phyloP scores from a whole-genome alignment of 2,888 invertebrate genomes.

The Gari tellinella region DNA sequence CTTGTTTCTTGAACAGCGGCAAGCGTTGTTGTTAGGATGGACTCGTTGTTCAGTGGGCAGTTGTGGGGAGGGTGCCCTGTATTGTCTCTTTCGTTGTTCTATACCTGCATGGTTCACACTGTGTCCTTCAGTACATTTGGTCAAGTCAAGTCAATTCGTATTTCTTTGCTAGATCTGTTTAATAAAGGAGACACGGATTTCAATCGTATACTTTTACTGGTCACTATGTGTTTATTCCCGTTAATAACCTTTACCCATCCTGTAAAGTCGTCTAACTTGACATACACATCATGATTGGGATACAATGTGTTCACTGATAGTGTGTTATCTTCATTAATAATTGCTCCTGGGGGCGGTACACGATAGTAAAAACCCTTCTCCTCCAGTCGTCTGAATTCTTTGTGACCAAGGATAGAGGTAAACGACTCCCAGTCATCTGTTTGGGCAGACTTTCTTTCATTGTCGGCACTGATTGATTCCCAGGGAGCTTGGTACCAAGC shows the following conservation, averaged over 20 bases:
- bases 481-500: constrained; percentile 80
- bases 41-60: too few species aligned
- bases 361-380: constrained; percentile 65
- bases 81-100: too few species aligned
- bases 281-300: constrained; percentile 49
- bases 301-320: constrained; percentile 53
- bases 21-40: too few species aligned
- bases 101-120: too few species aligned
- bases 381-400: constrained; percentile 70
- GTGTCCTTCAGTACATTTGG: too few species aligned
- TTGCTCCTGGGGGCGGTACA: constrained; percentile 74
- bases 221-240: neutral
- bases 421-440: constrained; percentile 72
- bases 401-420: constrained; percentile 66
- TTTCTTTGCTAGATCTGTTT: neutral
- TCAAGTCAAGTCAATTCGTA: too few species aligned
- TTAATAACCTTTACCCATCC: neutral
- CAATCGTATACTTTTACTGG: neutral
- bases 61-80: too few species aligned
- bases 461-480: constrained; percentile 62
- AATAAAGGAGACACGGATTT: constrained; percentile 3
- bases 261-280: constrained; percentile 11
- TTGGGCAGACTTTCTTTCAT: constrained; percentile 22
- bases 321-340: constrained; percentile 22
- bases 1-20: too few species aligned